These are phyloP conservation scores for Drosophila cognata DNA, from an alignment of 2,888 invertebrate species.

Conservation along the genomic window DNA sequence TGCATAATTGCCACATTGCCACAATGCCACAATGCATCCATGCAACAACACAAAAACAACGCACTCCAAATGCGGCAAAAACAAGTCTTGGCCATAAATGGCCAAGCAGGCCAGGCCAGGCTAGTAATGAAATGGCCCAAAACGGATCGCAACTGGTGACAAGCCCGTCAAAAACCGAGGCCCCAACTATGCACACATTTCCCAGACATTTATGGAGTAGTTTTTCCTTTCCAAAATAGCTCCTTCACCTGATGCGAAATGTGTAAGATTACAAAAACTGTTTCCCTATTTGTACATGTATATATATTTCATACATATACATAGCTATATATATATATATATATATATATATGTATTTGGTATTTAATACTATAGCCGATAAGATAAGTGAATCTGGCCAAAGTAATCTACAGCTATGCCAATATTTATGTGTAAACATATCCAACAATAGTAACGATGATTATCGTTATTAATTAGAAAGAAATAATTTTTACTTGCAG, in stretches of 20 bases:
- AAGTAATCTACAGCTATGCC: not conserved
- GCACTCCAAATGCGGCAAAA: conserved; percentile 22
- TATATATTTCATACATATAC: too few relatives aligned
- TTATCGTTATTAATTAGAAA: not conserved
- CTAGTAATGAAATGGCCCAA: not conserved
- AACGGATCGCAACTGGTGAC: conserved; percentile 5
- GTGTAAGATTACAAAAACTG: not conserved
- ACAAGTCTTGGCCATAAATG: conserved; percentile 21
- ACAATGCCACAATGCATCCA: not conserved
- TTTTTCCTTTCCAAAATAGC: not conserved
- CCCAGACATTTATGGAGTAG: not conserved
- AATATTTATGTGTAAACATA: not conserved
- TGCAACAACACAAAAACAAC: not conserved
- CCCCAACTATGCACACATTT: not conserved
- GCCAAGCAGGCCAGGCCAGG: not conserved
- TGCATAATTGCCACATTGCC: conserved; percentile 10
- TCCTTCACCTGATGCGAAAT: not conserved
- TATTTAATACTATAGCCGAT: not conserved
- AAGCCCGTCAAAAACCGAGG: conserved; percentile 23
- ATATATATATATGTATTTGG: not conserved
- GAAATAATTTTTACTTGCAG: not conserved
- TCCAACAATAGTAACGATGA: not conserved
- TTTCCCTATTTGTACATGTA: not conserved
- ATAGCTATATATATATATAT: not conserved
- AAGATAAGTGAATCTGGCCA: not conserved